These are phyloP conservation scores for Poecile montanus DNA, from an alignment of 2,797 vertebrate genomes.

Conservation along the genomic window DNA sequence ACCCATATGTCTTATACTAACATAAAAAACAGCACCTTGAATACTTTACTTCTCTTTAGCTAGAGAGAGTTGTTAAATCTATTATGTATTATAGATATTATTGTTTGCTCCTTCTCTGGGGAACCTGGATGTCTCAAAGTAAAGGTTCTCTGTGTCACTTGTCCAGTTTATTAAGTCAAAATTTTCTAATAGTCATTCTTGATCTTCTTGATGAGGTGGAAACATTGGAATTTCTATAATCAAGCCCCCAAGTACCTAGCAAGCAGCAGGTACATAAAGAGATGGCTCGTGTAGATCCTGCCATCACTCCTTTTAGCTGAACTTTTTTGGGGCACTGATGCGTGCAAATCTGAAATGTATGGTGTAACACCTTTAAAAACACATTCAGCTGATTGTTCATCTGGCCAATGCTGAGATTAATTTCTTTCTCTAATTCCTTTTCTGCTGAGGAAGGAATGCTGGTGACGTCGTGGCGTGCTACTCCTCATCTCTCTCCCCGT, in stretches of 20 bases:
- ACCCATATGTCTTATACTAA: not conserved
- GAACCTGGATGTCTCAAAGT: not conserved
- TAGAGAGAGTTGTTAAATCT: not conserved
- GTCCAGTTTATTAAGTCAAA: not conserved
- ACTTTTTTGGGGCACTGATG: not conserved
- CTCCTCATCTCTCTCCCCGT: conserved; percentile 27
- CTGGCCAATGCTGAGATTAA: not conserved
- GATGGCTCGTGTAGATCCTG: not conserved
- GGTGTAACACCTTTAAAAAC: not conserved
- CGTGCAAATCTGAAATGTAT: not conserved
- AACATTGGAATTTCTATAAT: not conserved
- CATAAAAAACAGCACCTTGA: not conserved
- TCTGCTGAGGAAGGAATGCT: conserved; percentile 26
- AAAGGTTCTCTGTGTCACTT: not conserved
- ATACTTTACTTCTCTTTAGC: not conserved
- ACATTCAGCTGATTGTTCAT: not conserved
- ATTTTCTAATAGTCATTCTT: not conserved
- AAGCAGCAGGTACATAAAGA: not conserved
- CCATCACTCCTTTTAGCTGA: not conserved
- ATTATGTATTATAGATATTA: not conserved
- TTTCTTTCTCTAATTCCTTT: conserved; percentile 28
- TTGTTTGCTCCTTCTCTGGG: not conserved
- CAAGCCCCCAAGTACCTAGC: not conserved
- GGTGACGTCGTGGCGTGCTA: not conserved
- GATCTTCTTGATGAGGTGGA: not conserved